These are phyloP conservation scores for Clarias magur DNA, from an alignment of 2,113 vertebrate genomes.

Conservation along the genomic window DNA sequence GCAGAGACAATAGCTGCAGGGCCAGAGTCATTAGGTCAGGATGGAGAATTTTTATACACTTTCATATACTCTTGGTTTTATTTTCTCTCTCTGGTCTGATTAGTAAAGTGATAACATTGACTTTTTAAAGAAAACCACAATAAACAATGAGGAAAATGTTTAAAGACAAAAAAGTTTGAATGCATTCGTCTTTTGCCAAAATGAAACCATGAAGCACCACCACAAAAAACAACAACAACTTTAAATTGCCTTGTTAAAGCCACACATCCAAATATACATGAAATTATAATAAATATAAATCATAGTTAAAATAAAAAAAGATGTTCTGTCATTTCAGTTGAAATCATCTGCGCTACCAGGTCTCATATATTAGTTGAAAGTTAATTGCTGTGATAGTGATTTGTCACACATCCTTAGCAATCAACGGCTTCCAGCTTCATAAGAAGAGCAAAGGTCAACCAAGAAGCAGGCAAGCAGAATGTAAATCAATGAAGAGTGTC, in stretches of 20 bases:
- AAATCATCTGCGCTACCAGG: background rate
- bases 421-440: background rate
- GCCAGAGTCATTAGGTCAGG: background rate
- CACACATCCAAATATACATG: no score
- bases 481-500: constrained; percentile 15
- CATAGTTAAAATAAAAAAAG: no score
- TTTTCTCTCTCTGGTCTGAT: background rate
- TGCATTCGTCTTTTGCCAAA: background rate
- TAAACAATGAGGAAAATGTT: background rate
- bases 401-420: background rate
- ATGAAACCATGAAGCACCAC: background rate
- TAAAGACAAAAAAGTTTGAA: background rate
- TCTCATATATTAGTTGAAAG: background rate
- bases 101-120: background rate
- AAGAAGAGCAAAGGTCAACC: background rate
- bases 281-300: no score
- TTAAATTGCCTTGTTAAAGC: background rate
- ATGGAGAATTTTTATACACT: background rate
- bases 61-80: background rate
- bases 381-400: background rate
- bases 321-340: background rate
- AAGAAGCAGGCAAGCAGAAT: background rate
- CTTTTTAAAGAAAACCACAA: background rate
- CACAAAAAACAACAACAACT: background rate
- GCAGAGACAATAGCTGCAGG: background rate